Conservation (phyloP, 1,140 invertebrate species). For the Chironomus tepperi region DNA sequence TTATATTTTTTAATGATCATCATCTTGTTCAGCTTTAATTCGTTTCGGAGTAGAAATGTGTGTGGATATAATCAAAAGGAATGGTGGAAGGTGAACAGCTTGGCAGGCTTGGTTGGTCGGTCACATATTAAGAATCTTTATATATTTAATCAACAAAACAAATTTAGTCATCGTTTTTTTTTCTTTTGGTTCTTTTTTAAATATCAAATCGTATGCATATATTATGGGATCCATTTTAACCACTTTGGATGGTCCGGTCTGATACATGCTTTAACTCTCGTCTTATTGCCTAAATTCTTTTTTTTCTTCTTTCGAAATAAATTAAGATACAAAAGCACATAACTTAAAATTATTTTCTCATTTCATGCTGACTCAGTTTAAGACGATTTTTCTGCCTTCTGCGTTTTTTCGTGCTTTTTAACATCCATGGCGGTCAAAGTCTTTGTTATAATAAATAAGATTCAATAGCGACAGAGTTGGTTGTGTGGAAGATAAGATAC, state of each 20-base stretch:
- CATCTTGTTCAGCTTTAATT: neutral
- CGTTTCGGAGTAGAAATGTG: too few species aligned
- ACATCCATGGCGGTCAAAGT: neutral
- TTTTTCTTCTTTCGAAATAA: neutral
- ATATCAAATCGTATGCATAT: neutral
- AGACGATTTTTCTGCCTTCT: too few species aligned
- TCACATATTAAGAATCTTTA: too few species aligned
- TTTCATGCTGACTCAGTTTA: neutral
- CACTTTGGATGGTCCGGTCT: too few species aligned
- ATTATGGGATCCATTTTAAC: neutral
- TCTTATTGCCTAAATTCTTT: too few species aligned
- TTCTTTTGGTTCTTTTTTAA: neutral
- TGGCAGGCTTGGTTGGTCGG: too few species aligned
- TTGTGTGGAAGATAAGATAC: too few species aligned
- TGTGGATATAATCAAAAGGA: too few species aligned
- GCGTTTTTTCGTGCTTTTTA: neutral
- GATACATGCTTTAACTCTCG: too few species aligned
- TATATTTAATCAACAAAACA: too few species aligned
- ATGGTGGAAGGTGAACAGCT: too few species aligned
- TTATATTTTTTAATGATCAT: slow-evolving; percentile 12
- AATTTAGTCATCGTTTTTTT: too few species aligned
- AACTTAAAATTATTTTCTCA: neutral
- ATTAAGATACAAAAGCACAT: slow-evolving; percentile 1
- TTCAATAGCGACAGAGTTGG: neutral
- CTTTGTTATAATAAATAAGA: neutral